These are phyloP conservation scores for Macroglossus sobrinus DNA, from an alignment of 2,113 vertebrate species.

Conservation along the genomic window DNA sequence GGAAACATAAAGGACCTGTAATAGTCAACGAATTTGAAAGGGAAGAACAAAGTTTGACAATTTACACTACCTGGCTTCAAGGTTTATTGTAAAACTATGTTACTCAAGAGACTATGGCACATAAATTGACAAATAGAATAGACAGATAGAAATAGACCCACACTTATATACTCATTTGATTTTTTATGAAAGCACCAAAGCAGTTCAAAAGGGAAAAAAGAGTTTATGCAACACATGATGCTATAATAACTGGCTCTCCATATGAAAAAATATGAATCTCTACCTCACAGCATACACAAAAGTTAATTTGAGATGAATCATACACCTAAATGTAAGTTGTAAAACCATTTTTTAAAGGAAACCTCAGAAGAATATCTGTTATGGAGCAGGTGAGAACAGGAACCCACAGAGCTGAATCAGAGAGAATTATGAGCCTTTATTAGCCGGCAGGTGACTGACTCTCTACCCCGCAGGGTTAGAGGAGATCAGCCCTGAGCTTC, in stretches of 20 bases:
- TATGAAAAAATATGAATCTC: neutral
- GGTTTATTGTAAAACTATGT: neutral
- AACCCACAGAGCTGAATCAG: no score
- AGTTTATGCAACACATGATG: neutral
- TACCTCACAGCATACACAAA: neutral
- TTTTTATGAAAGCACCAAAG: neutral
- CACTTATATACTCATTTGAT: neutral
- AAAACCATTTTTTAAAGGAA: conserved; percentile 4
- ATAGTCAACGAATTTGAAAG: neutral
- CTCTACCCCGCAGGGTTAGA: no score
- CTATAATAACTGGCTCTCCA: neutral
- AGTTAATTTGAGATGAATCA: neutral
- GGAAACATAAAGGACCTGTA: conserved; percentile 14
- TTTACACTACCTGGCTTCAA: neutral
- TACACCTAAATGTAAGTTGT: neutral
- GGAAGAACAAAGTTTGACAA: neutral
- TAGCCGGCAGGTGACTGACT: no score
- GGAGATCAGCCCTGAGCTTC: no score
- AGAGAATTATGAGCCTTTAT: no score
- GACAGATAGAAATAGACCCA: neutral
- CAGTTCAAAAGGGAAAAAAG: neutral
- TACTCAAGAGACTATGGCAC: neutral
- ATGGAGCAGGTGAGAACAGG: no score
- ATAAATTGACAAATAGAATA: neutral
- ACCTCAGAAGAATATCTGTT: neutral